A percentile compares a stretch with the other conserved stretches of the same genome.
These are phyloP conservation scores for Phaethon lepturus DNA, from an alignment of 2,113 vertebrate species.

Conservation along the genomic window DNA sequence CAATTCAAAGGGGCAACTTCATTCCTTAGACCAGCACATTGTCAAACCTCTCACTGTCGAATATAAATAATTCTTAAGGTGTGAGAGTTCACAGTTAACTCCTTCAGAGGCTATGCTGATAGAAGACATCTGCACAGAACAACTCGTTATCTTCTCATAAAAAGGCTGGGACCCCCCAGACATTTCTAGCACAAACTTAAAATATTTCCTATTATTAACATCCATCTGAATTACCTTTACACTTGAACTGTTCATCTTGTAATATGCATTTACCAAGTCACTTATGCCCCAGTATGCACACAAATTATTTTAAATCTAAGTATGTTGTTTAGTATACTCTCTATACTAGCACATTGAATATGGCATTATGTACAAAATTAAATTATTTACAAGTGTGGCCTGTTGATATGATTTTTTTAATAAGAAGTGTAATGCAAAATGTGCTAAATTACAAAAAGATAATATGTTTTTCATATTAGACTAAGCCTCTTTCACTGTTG, in stretches of 20 bases:
- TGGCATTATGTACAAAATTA: background rate
- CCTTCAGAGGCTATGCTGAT: background rate
- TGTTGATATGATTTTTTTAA: background rate
- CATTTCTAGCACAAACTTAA: background rate
- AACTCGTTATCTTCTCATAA: background rate
- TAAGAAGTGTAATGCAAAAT: background rate
- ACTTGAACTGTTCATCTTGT: background rate
- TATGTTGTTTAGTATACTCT: background rate
- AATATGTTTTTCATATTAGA: background rate
- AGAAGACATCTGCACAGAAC: background rate
- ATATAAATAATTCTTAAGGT: background rate
- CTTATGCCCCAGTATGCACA: background rate
- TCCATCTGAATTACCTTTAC: background rate
- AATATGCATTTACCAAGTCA: background rate
- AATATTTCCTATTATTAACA: background rate
- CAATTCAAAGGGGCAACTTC: background rate
- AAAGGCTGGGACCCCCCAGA: background rate
- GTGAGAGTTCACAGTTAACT: background rate
- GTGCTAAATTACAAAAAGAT: background rate
- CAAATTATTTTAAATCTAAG: background rate
- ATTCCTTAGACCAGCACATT: background rate
- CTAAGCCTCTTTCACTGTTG: background rate
- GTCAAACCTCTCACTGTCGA: background rate
- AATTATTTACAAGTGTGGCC: background rate
- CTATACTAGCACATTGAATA: background rate